Base-by-base conservation (phyloP, 2,888 invertebrate species). In the Esperia sulphurella region DNA sequence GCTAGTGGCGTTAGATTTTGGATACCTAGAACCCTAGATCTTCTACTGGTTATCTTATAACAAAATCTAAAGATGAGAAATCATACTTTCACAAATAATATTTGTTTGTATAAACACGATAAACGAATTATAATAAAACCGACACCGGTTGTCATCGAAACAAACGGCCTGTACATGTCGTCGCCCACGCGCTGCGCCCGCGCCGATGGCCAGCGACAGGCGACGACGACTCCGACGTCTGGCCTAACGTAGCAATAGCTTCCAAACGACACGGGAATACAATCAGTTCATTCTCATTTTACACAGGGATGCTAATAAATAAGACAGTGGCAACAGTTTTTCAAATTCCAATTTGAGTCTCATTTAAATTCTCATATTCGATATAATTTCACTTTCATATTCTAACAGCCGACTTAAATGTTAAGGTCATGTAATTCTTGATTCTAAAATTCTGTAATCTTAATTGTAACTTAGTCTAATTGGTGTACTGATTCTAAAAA, bases 71-170 rank as follows among this genome's bases (percentile, higher is more conserved):
- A 21, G 21, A 21, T 3, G 21, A 21, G 21, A 21, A 21, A 21
- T 21, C 21, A 21, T 21, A 21, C 21, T 21, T 21, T 21, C 21
- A 21, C 21, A 21, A 21, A 3, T 21, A 21, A 3, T 42, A 30
- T 37, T 35, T 47, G 41, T 47, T 47, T 42, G n/a, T 42, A 33
- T 44, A 51, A 78, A 81, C 83, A 82, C 68, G 78, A 76, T 82
- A 85, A 86, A 80, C 83, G 83, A 83, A 83, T 86, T 86, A 86
- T 83, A 86, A 83, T 83, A 86, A 84, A 83, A 79, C 74, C 70
- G 75, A 68, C 69, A 71, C 41, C 69, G 74, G 74, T 69, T 74
- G 73, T 77, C 79, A 78, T 74, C 68, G 61, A 68, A 77, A 87
- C 86, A 86, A 87, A 87, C 86, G 82, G 79, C 81, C 76, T 72